phyloP scores from a whole-genome alignment of 2,113 vertebrate genomes.

The Nipponia nippon region DNA sequence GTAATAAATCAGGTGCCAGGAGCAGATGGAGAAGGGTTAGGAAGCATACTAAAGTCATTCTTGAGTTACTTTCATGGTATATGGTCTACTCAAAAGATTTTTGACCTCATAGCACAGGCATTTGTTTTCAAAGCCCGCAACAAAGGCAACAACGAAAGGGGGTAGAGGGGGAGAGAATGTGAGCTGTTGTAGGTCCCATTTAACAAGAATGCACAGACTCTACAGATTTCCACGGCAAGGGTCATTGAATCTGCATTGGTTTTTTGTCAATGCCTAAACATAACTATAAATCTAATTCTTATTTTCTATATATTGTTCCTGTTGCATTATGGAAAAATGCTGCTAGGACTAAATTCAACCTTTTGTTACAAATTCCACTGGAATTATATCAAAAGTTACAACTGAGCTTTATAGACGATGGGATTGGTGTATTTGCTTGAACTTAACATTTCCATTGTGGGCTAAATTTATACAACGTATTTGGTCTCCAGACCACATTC shows the following conservation, averaged over 20 bases:
- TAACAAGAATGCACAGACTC: background rate
- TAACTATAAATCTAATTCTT: background rate
- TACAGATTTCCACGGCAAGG: background rate
- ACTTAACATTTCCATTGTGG: background rate
- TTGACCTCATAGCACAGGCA: background rate
- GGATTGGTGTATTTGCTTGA: background rate
- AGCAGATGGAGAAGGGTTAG: background rate
- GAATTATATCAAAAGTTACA: background rate
- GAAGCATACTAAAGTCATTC: background rate
- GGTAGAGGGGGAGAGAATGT: background rate
- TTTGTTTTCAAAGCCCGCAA: constrained; percentile 22
- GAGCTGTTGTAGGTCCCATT: background rate
- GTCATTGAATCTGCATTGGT: background rate
- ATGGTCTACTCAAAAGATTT: background rate
- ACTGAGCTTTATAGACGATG: background rate
- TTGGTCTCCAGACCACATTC: background rate
- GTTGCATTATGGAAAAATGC: background rate
- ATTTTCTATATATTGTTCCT: background rate
- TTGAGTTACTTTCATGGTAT: constrained; percentile 1
- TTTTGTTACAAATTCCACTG: background rate
- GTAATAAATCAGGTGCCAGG: constrained; percentile 16
- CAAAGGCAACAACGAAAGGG: background rate
- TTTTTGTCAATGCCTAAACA: background rate
- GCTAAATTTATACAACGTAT: background rate
- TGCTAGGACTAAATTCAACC: background rate